phyloP scores from a whole-genome alignment of 2,113 vertebrate species.

The Pandion haliaetus region DNA sequence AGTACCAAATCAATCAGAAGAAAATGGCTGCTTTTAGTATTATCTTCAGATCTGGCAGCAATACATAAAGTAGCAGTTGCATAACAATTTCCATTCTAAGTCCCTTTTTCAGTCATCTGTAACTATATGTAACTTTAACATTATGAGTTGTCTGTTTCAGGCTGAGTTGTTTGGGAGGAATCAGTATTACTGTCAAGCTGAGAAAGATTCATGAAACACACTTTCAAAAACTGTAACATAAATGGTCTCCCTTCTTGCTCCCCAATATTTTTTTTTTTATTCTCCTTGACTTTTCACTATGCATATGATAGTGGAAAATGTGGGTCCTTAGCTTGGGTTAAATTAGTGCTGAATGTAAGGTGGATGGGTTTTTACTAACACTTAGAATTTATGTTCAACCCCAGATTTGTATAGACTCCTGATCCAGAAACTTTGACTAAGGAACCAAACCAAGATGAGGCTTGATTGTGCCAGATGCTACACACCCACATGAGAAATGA shows the following conservation, averaged over 20 bases:
- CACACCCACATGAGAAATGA: not conserved
- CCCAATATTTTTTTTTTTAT: not conserved
- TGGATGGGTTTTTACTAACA: not conserved
- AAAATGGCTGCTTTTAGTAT: constrained; percentile 16
- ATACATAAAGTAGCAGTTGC: not conserved
- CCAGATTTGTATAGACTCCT: not conserved
- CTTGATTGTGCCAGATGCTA: not conserved
- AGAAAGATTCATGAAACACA: not conserved
- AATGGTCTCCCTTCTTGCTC: not conserved
- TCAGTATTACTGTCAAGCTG: not conserved
- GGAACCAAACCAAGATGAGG: not conserved
- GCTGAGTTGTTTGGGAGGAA: constrained; percentile 15
- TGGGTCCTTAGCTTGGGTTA: not conserved
- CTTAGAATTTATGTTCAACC: not conserved
- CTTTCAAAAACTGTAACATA: not conserved
- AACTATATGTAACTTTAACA: not conserved
- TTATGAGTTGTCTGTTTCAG: constrained; percentile 32
- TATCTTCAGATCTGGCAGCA: constrained; percentile 22
- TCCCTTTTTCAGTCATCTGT: constrained; percentile 16
- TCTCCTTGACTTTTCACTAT: not conserved
- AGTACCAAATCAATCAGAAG: not conserved
- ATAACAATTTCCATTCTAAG: constrained; percentile 28
- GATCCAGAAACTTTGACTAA: not conserved
- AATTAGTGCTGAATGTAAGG: not conserved
- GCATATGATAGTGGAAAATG: not conserved